Percentiles rank a stretch among this genome's conserved stretches.
Conservation (phyloP, 2,113 vertebrate genomes). For the Cavia porcellus region DNA sequence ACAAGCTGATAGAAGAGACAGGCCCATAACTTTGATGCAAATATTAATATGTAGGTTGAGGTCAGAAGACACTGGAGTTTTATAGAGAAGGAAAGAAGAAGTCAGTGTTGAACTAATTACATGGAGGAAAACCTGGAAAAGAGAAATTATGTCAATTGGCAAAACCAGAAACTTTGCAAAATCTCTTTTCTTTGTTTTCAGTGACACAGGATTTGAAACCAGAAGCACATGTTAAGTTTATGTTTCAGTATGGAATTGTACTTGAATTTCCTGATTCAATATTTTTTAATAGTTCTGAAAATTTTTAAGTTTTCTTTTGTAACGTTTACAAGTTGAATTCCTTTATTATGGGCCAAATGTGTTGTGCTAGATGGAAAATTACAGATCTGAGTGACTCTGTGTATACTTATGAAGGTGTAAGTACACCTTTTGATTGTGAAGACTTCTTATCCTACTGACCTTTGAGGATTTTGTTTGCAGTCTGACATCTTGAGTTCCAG, state of each 20-base stretch:
- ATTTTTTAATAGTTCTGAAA: not conserved
- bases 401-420: not conserved
- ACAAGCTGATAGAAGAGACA: not conserved
- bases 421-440: not conserved
- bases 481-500: not conserved
- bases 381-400: not conserved
- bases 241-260: not conserved
- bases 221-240: not conserved
- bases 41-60: not conserved
- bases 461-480: not conserved
- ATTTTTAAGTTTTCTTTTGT: not conserved
- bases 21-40: not conserved
- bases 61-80: not conserved
- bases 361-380: not conserved
- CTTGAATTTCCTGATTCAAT: conserved; percentile 32
- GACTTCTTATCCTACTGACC: not conserved
- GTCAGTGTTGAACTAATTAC: not conserved
- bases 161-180: not conserved
- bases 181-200: not conserved
- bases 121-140: not conserved
- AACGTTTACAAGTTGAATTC: not conserved
- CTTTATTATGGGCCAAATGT: not conserved
- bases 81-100: not conserved
- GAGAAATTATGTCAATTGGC: not conserved
- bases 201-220: not conserved